A percentile compares a stretch with the other conserved stretches of the same genome.
Evolutionary conservation across 2,888 invertebrate genomes (phyloP).

Genomic region (Lasius fuliginosus): DNA sequence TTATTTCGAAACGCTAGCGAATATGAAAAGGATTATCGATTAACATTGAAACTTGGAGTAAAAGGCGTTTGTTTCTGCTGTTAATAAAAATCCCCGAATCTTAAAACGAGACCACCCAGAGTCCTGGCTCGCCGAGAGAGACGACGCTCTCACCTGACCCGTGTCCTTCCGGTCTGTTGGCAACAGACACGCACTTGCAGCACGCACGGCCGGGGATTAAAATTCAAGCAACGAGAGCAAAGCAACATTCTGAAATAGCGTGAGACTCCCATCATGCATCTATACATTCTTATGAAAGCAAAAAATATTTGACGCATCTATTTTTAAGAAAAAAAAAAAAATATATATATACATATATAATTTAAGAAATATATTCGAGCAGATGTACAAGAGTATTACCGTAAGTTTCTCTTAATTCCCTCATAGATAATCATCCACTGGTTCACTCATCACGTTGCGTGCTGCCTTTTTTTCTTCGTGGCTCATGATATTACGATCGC

Average conservation of each 20-base stretch:
- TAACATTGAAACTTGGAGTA: not conserved
- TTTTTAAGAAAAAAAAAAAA: not conserved
- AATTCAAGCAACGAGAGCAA: constrained; percentile 21
- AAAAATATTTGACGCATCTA: not conserved
- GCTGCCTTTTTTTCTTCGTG: constrained; percentile 4
- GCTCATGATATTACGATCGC: constrained; percentile 6
- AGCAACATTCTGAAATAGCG: not conserved
- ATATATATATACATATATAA: not conserved
- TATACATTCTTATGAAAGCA: not conserved
- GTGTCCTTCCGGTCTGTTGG: constrained; percentile 60
- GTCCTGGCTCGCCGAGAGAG: constrained; percentile 31
- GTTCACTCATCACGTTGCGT: constrained; percentile 33
- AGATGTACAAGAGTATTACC: not conserved
- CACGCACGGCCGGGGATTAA: constrained; percentile 42
- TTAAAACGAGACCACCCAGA: constrained; percentile 46
- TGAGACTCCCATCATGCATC: not conserved
- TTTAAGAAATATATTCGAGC: not conserved
- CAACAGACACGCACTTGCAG: constrained; percentile 54
- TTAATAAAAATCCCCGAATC: constrained; percentile 27
- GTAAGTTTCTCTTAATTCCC: constrained; percentile 30
- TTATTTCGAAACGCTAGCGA: not conserved
- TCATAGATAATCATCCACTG: not conserved
- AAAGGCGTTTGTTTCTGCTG: not conserved
- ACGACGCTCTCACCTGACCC: constrained; percentile 51
- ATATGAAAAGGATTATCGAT: not conserved